Conservation (phyloP, 2,113 vertebrate genomes). For the Silurus asotus region DNA sequence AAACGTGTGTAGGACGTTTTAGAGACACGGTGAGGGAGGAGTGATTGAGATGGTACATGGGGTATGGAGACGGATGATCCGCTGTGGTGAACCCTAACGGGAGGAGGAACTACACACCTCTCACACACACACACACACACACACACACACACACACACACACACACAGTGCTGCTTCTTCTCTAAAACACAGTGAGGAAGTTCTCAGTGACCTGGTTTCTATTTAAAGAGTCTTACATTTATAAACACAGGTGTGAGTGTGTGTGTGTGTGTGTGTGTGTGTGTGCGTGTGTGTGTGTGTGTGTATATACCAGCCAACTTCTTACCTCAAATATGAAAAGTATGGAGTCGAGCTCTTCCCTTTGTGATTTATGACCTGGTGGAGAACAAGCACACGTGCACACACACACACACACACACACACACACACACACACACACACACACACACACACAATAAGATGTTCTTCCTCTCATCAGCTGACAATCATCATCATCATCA, state of each 20-base stretch:
- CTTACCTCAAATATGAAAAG: slow-evolving; percentile 99
- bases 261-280: not conserved
- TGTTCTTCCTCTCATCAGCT: too few relatives aligned
- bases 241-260: not conserved
- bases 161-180: not conserved
- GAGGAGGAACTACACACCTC: not conserved
- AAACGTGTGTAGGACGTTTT: too few relatives aligned
- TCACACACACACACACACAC: not conserved
- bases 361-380: slow-evolving; percentile 95
- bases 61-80: too few relatives aligned
- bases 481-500: too few relatives aligned
- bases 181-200: not conserved
- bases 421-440: too few relatives aligned
- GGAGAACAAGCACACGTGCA: slow-evolving; percentile 39
- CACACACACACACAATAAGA: too few relatives aligned
- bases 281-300: slow-evolving; percentile 26
- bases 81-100: too few relatives aligned
- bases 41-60: too few relatives aligned
- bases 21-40: too few relatives aligned
- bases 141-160: not conserved
- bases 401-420: too few relatives aligned
- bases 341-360: slow-evolving; percentile 97
- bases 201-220: not conserved
- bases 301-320: not conserved
- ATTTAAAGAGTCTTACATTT: not conserved